These are phyloP conservation scores for Valencia hispanica DNA, from an alignment of 2,797 vertebrate genomes.

Conservation along the genomic window DNA sequence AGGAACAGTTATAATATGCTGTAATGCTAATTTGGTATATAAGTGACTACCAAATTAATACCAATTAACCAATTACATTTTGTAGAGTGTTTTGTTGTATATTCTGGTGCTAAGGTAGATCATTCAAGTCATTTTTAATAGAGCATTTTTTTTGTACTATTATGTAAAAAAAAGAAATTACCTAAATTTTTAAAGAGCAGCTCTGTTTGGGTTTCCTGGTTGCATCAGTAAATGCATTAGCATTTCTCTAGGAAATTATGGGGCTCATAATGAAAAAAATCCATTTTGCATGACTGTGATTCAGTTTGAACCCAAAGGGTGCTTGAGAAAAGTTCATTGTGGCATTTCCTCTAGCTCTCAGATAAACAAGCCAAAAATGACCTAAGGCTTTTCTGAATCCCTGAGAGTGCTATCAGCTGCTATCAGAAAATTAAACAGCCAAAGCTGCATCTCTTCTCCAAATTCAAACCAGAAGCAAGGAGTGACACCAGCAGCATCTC, in stretches of 20 bases:
- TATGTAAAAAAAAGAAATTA: neutral
- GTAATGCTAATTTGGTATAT: neutral
- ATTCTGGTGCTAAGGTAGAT: neutral
- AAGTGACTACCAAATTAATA: no score
- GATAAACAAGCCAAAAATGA: constrained; percentile 36
- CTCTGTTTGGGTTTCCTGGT: neutral
- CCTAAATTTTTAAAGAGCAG: neutral
- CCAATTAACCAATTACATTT: neutral
- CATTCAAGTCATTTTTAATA: no score
- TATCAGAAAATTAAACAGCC: constrained; percentile 58
- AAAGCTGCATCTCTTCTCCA: constrained; percentile 22
- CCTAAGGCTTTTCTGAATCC: constrained; percentile 28
- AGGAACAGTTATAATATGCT: neutral
- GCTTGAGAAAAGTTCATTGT: constrained; percentile 20
- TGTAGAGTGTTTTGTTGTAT: neutral
- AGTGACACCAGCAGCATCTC: constrained; percentile 49
- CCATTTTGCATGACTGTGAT: constrained; percentile 37
- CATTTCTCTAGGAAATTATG: constrained; percentile 16
- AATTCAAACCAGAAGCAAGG: constrained; percentile 32
- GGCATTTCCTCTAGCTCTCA: constrained; percentile 21
- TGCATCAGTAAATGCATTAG: neutral
- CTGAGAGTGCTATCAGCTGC: constrained; percentile 15
- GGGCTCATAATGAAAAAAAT: constrained; percentile 43
- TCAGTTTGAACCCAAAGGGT: constrained; percentile 36
- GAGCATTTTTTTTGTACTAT: no score